Base-by-base conservation (phyloP, 2,113 vertebrate species). In the Rhegmatorhina hoffmannsi region DNA sequence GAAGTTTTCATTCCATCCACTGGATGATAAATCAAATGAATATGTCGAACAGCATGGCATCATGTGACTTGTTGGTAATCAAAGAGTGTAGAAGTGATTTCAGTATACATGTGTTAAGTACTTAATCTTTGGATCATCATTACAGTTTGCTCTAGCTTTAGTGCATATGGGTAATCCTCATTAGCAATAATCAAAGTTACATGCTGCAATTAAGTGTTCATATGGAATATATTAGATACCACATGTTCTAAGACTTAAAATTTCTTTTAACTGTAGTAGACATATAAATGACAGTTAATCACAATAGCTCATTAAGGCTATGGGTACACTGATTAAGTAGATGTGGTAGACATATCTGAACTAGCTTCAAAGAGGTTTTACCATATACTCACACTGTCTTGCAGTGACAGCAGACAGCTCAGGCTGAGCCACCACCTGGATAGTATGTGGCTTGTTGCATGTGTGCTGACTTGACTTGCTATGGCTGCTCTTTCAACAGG, bases 111-210 rank as follows among this genome's bases (percentile, higher is more conserved):
- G 69, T 95, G 94, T 90, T 93, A 75, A 63, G 38, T 89, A 84
- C 94, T 89, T 73, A 96, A 62, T 24, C 67, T 63, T 89, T 95
- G 92, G 85, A 96, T 95, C 89, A 81, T 81, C 29, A 40, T 95
- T 95, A 59, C 50, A 46, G 46, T 80, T 92, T 91, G 44, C 77
- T 85, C 20, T 69, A 94, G 78, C 83, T 36, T 76, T 70, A 49
- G 59, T 91, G 76, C 88, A 92, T 82, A 94, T 94, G 94, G 95
- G 43, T 84, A 94, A 87, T 95, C 95, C 92, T 94, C 92, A 92
- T 95, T 96, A 97, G 43, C 87, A 94, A 73, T 96, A 96, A 96
- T 95, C 95, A 92, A 84, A 96, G 85, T 87, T 96, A 96, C 43
- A 92, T 91, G 92, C 52, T 95, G 67, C 66, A 95, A 94, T 96